These are phyloP conservation scores for Seira sanloemensis DNA, from an alignment of 2,888 invertebrate genomes.

Conservation along the genomic window DNA sequence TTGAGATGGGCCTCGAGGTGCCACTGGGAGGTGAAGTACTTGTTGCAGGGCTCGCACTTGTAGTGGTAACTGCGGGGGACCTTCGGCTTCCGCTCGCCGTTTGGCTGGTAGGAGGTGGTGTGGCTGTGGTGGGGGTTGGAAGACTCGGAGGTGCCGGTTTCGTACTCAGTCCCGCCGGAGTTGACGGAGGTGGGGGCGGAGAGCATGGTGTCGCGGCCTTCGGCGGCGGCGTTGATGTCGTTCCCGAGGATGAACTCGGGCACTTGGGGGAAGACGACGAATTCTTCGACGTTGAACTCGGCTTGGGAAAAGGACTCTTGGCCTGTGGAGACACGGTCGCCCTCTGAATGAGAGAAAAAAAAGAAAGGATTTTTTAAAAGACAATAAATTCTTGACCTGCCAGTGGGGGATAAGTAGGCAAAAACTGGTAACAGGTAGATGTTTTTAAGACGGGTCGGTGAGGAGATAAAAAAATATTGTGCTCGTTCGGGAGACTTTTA, in stretches of 20 bases:
- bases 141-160: slow-evolving; percentile 56
- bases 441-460: too few relatives aligned
- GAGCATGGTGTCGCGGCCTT: slow-evolving; percentile 52
- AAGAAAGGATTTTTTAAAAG: not conserved
- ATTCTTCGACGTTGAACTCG: slow-evolving; percentile 64
- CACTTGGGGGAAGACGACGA: slow-evolving; percentile 64
- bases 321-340: slow-evolving; percentile 39
- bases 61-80: slow-evolving; percentile 52
- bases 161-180: slow-evolving; percentile 60
- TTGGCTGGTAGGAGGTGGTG: slow-evolving; percentile 36
- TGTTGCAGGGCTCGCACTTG: slow-evolving; percentile 60
- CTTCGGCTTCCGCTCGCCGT: slow-evolving; percentile 46
- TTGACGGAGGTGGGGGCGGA: slow-evolving; percentile 54
- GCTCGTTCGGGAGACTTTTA: too few relatives aligned
- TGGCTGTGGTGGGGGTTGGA: slow-evolving; percentile 45
- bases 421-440: too few relatives aligned
- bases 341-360: slow-evolving; percentile 28
- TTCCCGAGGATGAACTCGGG: slow-evolving; percentile 62
- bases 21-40: slow-evolving; percentile 65
- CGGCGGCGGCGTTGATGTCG: slow-evolving; percentile 53
- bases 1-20: slow-evolving; percentile 62
- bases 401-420: too few relatives aligned
- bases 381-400: too few relatives aligned
- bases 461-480: too few relatives aligned
- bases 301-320: slow-evolving; percentile 58